Conservation (phyloP, 2,113 vertebrate species). For the Sula dactylatra region DNA sequence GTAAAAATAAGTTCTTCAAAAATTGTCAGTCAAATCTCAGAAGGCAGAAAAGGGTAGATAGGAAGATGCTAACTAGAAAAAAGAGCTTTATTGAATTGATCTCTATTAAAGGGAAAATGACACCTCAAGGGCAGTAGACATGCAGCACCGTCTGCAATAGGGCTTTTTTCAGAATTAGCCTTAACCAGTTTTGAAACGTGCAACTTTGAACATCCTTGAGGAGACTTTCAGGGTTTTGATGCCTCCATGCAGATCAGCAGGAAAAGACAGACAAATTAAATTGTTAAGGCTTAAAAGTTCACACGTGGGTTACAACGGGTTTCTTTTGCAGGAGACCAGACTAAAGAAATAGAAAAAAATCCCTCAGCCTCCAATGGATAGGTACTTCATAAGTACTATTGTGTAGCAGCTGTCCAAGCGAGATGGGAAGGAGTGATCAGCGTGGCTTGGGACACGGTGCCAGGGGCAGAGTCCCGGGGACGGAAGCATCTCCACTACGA, state of each 20-base stretch:
- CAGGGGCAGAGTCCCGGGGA: accelerated
- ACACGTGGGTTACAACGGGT: accelerated
- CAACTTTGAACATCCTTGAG: background rate
- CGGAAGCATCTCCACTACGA: background rate
- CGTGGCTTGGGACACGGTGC: accelerated
- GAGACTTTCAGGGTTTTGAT: accelerated
- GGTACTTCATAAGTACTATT: background rate
- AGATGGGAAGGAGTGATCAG: background rate
- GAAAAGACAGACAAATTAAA: background rate
- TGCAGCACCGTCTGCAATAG: background rate
- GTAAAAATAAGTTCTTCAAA: background rate
- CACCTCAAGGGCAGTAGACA: background rate
- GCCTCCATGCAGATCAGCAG: background rate
- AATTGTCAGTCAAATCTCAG: background rate
- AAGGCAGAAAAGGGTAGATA: background rate
- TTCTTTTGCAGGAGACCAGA: background rate
- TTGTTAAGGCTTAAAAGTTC: no score
- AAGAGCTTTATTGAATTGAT: background rate
- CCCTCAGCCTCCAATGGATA: background rate
- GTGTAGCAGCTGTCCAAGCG: background rate
- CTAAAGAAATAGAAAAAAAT: background rate
- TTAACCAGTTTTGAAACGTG: background rate
- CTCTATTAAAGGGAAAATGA: background rate
- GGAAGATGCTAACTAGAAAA: background rate
- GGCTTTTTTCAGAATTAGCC: background rate